Evolutionary conservation across 2,113 vertebrate species (phyloP).

Genomic region (Eolophus roseicapilla): DNA sequence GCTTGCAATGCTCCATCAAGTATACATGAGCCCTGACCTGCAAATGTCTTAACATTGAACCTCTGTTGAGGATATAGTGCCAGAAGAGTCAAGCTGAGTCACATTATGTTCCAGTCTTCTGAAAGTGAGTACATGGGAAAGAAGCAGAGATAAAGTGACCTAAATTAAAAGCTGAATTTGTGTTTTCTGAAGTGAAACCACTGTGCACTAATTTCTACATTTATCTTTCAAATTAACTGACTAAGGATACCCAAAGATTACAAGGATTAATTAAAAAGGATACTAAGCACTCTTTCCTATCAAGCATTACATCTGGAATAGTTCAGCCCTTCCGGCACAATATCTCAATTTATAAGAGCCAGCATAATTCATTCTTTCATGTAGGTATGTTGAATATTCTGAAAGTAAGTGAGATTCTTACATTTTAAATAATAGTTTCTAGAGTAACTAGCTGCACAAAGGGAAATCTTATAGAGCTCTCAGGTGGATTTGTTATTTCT

Average conservation of each 20-base stretch:
- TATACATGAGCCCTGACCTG: neutral
- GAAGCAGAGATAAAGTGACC: constrained; percentile 21
- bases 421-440: neutral
- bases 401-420: neutral
- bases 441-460: neutral
- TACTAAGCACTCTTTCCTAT: neutral
- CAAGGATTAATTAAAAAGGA: neutral
- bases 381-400: neutral
- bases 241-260: neutral
- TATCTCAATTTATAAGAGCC: neutral
- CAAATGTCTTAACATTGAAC: constrained; percentile 12
- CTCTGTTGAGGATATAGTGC: constrained; percentile 24
- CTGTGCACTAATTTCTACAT: neutral
- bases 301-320: neutral
- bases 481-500: neutral
- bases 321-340: neutral
- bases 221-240: neutral
- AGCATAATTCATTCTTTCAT: neutral
- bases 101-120: constrained; percentile 40
- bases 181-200: constrained; percentile 8
- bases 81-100: constrained; percentile 48
- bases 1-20: neutral
- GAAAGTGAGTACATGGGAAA: constrained; percentile 6
- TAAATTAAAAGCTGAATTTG: constrained; percentile 40
- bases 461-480: neutral